Base-by-base conservation (phyloP, 2,797 vertebrate species). In the Trichosurus vulpecula region DNA sequence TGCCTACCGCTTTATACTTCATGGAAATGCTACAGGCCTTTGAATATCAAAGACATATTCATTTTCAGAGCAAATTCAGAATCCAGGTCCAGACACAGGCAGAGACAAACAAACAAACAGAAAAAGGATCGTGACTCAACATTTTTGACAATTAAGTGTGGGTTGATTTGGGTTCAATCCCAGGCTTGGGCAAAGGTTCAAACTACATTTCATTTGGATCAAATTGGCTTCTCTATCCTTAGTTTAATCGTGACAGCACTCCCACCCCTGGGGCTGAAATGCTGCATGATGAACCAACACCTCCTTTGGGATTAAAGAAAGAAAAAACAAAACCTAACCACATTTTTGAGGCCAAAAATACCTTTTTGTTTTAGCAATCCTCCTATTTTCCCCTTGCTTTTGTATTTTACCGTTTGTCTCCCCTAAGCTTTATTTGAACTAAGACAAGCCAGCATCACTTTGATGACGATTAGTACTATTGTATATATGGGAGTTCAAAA, bases 191-290 rank as follows among this genome's bases (percentile, higher is more conserved):
- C 96, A 97, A 94, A 97, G 95, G 90, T 97, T 97, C 96, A 97
- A 96, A 89, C 93, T 97, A 95, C 95, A 96, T 95, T 96, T 96
- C 92, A 51, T 54, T 96, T 95, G 95, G 94, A 95, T 96, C 95
- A 93, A 95, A 97, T 87, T 94, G 96, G 96, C 95, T 98, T 97
- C 93, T 95, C 94, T 92, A 94, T 96, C 97, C 97, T 97, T 97
- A 96, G 98, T 96, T 97, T 97, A 97, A 97, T 97, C 95, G 94
- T 98, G 98, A 98, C 90, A 94, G 56, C 58, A 95, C 98, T 96
- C 97, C 97, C 96, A 97, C 97, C 25, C 11, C 94, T 87, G 19
- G 95, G 93, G 93, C 95, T 97, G 95, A 96, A 58, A 95, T 92
- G 89, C 89, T 90, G 81, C 96, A 91, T 52, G 54, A 66, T 55